Conservation (phyloP, 2,797 vertebrate species). For the Pteropus rufus region DNA sequence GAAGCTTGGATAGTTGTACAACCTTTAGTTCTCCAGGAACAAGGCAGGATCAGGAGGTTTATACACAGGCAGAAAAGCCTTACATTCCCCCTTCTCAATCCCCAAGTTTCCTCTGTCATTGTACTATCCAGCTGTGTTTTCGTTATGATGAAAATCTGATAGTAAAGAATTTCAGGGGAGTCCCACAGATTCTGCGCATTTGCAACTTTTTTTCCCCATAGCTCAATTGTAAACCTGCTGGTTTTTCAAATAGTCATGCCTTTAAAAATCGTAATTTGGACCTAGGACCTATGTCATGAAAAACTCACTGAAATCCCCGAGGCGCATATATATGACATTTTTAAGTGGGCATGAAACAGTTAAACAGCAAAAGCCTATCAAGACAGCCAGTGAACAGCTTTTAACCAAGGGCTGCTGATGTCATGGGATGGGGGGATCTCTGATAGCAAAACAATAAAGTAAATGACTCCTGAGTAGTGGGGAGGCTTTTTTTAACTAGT, state of each 20-base stretch:
- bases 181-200: not conserved
- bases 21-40: not conserved
- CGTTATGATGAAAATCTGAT: not conserved
- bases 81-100: not conserved
- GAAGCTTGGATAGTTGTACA: not conserved
- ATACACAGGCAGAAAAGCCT: not conserved
- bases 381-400: slow-evolving; percentile 30
- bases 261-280: not conserved
- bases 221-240: not conserved
- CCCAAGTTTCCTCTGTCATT: not conserved
- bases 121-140: not conserved
- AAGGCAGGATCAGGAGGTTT: not conserved
- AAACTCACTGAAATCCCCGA: not conserved
- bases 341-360: slow-evolving; percentile 25
- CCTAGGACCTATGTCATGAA: not conserved
- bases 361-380: not conserved
- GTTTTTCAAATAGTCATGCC: not conserved
- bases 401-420: slow-evolving; percentile 21
- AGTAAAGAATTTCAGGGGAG: not conserved
- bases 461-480: slow-evolving; percentile 45
- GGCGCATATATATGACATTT: not conserved
- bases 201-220: not conserved
- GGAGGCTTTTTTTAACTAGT: slow-evolving; percentile 26
- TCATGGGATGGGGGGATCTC: not conserved
- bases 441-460: slow-evolving; percentile 54